phyloP scores from a whole-genome alignment of 2,113 vertebrate species.

The Amblyornis subalaris region DNA sequence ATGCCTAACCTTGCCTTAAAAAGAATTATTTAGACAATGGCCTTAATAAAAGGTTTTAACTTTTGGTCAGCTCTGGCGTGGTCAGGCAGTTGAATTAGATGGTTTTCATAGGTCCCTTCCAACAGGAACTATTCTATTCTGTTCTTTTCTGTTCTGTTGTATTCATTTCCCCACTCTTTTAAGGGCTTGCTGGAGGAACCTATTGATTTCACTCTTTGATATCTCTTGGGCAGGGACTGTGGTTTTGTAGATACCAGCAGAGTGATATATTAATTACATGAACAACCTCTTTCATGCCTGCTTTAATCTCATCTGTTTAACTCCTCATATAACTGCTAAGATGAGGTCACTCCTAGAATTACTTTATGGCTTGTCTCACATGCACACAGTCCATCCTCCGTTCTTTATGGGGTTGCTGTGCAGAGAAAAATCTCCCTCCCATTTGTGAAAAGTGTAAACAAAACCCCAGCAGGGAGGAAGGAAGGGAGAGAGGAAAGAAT shows the following conservation, averaged over 20 bases:
- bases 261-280: neutral
- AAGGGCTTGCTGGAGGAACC: neutral
- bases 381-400: neutral
- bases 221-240: neutral
- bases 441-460: neutral
- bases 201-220: neutral
- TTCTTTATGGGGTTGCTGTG: neutral
- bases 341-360: neutral
- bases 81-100: neutral
- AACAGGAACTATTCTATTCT: neutral
- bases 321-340: neutral
- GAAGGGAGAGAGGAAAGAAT: neutral
- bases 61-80: neutral
- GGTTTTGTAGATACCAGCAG: neutral
- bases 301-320: neutral
- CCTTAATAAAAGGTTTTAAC: neutral
- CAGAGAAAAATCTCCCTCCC: neutral
- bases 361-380: neutral
- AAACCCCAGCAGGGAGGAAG: neutral
- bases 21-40: neutral
- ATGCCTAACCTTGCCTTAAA: neutral
- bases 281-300: neutral
- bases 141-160: neutral
- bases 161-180: neutral
- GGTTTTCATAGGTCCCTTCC: neutral